Conservation (phyloP, 2,113 vertebrate genomes). For the Psittacus erithacus region DNA sequence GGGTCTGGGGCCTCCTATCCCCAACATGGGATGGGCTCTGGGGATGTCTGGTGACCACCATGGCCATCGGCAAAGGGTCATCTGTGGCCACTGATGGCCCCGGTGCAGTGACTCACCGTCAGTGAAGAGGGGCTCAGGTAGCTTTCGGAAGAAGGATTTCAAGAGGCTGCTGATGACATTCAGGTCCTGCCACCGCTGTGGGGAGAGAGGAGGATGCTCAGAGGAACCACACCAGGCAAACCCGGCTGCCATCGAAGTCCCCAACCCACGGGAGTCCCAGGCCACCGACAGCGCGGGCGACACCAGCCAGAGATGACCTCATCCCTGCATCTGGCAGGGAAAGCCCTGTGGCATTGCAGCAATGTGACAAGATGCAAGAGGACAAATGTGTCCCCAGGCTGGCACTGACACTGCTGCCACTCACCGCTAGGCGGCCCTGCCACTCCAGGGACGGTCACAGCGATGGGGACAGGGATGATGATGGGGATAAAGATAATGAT, state of each 20-base stretch:
- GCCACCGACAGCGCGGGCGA: not conserved
- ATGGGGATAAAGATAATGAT: too few relatives aligned
- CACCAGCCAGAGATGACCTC: not conserved
- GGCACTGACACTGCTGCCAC: not conserved
- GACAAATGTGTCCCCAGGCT: not conserved
- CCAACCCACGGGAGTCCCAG: not conserved
- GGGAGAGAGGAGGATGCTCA: conserved; percentile 2
- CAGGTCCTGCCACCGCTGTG: conserved; percentile 93
- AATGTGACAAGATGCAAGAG: accelerated
- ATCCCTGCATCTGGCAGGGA: not conserved
- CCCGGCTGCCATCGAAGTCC: not conserved
- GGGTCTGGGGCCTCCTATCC: not conserved
- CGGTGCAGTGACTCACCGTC: conserved; percentile 80
- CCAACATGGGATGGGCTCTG: accelerated
- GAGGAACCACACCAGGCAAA: not conserved
- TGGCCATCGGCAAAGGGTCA: not conserved
- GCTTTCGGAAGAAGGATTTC: conserved; percentile 97
- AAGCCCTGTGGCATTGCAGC: not conserved
- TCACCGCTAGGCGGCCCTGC: not conserved
- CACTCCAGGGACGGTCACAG: not conserved
- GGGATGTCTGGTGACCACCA: not conserved
- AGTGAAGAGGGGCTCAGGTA: conserved; percentile 95
- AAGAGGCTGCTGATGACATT: conserved; percentile 97
- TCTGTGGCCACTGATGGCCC: not conserved
- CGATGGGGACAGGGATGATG: too few relatives aligned